Evolutionary conservation across 37 sponge, comb jelly and placozoan species (phyloP).

Genomic region (Oopsacas minuta): DNA sequence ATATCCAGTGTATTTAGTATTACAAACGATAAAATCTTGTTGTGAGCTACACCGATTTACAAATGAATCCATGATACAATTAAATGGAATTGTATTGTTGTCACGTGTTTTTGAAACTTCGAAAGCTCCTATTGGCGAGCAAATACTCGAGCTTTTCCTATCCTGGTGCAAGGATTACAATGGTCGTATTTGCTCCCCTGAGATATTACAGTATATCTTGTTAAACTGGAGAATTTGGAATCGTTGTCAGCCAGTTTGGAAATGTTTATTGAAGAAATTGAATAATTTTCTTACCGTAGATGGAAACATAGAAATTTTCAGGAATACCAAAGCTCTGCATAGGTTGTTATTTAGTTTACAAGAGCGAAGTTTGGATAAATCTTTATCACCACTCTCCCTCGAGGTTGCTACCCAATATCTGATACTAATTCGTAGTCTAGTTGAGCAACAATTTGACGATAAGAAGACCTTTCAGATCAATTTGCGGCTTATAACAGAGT

Average conservation of each 20-base stretch:
- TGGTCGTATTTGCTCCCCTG: not conserved
- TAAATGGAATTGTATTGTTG: not conserved
- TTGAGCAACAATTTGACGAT: slow-evolving; percentile 8
- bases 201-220: not conserved
- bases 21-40: slow-evolving; percentile 5
- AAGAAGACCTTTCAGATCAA: not conserved
- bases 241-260: not conserved
- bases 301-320: not conserved
- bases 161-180: slow-evolving; percentile 10
- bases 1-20: not conserved
- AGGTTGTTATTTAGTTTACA: not conserved
- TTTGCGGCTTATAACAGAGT: not conserved
- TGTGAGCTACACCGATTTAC: not conserved
- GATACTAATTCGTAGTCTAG: not conserved
- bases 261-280: slow-evolving; percentile 11
- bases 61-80: not conserved
- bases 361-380: slow-evolving; percentile 16
- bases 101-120: not conserved
- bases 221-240: slow-evolving; percentile 16
- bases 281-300: not conserved
- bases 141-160: not conserved
- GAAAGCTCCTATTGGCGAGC: not conserved
- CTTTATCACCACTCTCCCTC: not conserved
- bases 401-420: not conserved
- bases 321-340: not conserved